A percentile compares a stretch with the other conserved stretches of the same genome.
Conservation (phyloP, 2,113 vertebrate genomes). For the Brachypodius melanocephalos region DNA sequence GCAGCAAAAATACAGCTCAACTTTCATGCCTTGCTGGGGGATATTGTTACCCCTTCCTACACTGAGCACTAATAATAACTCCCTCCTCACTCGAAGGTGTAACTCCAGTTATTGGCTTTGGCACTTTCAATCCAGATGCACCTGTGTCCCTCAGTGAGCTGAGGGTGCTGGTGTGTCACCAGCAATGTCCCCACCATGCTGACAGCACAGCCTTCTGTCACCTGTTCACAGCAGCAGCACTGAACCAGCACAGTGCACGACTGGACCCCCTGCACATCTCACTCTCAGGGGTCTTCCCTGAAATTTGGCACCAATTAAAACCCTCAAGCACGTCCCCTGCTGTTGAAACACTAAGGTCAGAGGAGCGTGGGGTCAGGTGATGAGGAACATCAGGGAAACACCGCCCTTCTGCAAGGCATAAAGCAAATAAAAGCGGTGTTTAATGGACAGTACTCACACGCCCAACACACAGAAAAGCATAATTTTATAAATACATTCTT, state of each 20-base stretch:
- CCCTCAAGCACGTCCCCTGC: not conserved
- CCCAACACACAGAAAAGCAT: not conserved
- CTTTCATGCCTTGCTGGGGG: not conserved
- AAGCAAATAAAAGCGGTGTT: not conserved
- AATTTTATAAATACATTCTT: not conserved
- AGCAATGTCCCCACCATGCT: not conserved
- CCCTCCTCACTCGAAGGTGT: not conserved
- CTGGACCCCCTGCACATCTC: not conserved
- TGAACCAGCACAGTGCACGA: rapidly evolving
- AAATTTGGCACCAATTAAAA: not conserved
- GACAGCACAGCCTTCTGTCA: rapidly evolving
- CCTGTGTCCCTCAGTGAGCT: not conserved
- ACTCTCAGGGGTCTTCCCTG: not conserved
- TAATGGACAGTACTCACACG: not conserved
- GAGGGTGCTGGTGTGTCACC: not conserved
- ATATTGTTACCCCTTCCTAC: not conserved
- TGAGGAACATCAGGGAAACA: not conserved
- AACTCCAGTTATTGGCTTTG: not conserved
- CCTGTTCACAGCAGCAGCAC: not conserved
- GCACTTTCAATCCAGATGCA: not conserved
- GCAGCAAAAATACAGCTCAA: not conserved
- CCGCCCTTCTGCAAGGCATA: not conserved
- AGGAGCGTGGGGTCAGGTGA: not conserved
- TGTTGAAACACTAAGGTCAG: not conserved
- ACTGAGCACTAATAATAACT: not conserved